A percentile compares a stretch with the other conserved stretches of the same genome.
Evolutionary conservation across 2,888 invertebrate genomes (phyloP).

Genomic region (Onchidella celtica): DNA sequence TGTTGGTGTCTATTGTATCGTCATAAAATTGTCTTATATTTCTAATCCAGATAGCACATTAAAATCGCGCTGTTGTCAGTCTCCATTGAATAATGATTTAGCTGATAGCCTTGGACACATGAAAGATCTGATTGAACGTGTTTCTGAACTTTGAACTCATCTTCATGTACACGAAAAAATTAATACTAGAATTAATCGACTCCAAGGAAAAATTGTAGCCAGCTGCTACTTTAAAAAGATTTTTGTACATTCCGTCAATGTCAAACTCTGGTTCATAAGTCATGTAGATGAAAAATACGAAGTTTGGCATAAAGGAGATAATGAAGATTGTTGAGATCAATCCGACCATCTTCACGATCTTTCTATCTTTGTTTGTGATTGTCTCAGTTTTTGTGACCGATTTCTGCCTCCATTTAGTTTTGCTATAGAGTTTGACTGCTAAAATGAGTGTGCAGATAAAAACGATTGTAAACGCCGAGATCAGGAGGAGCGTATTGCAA

Average conservation of each 20-base stretch:
- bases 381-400: not conserved
- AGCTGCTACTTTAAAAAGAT: not conserved
- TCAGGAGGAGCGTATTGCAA: no score
- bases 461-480: not conserved
- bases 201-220: not conserved
- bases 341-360: not conserved
- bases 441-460: not conserved
- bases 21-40: no score
- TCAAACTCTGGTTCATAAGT: no score
- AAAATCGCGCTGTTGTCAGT: no score
- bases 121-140: no score
- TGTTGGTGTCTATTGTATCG: no score
- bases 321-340: not conserved
- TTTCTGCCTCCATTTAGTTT: not conserved
- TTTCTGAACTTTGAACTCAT: slow-evolving; percentile 1
- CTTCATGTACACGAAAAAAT: not conserved
- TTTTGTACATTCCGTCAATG: not conserved
- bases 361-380: not conserved
- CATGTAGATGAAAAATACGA: not conserved
- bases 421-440: not conserved
- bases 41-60: no score
- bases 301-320: not conserved
- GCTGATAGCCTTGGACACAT: no score
- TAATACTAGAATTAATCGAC: not conserved
- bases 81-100: no score